These are phyloP conservation scores for Meloidogyne floridensis DNA, from an alignment of 1,140 invertebrate species.

Conservation along the genomic window DNA sequence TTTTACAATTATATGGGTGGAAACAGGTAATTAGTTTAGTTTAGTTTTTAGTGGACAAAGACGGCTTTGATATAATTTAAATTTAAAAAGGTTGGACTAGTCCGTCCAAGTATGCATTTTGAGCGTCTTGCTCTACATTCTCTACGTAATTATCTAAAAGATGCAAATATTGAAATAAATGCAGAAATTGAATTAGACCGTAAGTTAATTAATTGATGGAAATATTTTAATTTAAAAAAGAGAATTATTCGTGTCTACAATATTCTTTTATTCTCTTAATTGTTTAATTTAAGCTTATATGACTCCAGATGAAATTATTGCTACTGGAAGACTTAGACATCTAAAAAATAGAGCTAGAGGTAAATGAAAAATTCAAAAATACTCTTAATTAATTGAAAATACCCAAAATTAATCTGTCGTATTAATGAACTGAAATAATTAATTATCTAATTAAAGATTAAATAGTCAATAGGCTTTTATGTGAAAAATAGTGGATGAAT, in stretches of 20 bases:
- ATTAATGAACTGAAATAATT: too few relatives aligned
- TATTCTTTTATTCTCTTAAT: too few relatives aligned
- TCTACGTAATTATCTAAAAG: conserved; percentile 58
- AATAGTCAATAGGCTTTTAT: too few relatives aligned
- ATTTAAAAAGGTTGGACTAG: conserved; percentile 50
- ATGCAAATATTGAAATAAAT: conserved; percentile 59
- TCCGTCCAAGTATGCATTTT: conserved; percentile 51
- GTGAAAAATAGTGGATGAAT: too few relatives aligned
- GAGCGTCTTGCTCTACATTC: conserved; percentile 62
- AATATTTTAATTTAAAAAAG: too few relatives aligned
- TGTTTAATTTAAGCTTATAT: conserved; percentile 35
- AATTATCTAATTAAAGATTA: too few relatives aligned
- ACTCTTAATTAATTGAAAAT: neutral
- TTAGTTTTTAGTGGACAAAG: neutral
- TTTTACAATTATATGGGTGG: conserved; percentile 62
- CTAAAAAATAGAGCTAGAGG: conserved; percentile 57
- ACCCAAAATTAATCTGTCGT: neutral
- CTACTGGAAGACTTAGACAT: conserved; percentile 55
- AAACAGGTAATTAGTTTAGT: conserved; percentile 47
- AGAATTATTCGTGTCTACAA: too few relatives aligned
- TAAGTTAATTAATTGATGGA: too few relatives aligned
- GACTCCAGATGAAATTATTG: conserved; percentile 64
- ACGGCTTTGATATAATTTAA: neutral
- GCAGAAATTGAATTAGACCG: conserved; percentile 59
- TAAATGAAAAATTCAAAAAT: conserved; percentile 18